Evolutionary conservation across 1,140 invertebrate species (phyloP).

Genomic region (Brachystomella parvula): DNA sequence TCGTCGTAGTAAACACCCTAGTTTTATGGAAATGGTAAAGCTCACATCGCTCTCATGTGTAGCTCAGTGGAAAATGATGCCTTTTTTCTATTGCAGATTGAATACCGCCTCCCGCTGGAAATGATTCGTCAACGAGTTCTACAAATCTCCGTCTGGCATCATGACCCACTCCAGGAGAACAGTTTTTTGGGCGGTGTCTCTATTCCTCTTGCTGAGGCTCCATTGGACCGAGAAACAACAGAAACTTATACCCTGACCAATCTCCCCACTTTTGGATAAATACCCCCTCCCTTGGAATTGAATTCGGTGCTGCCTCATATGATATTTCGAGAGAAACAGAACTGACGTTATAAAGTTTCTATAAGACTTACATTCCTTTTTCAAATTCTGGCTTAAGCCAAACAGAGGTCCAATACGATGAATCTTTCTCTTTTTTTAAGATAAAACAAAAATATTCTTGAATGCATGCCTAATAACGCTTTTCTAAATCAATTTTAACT

Average conservation of each 20-base stretch:
- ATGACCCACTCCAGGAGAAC: slow-evolving; percentile 90
- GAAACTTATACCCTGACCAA: slow-evolving; percentile 68
- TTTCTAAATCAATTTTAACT: too few species aligned
- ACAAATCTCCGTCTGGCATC: slow-evolving; percentile 90
- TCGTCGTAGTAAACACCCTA: slow-evolving; percentile 83
- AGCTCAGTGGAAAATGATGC: slow-evolving; percentile 13
- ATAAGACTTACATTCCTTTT: too few species aligned
- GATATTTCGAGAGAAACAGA: too few species aligned
- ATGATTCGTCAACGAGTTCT: slow-evolving; percentile 63
- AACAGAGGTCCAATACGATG: too few species aligned
- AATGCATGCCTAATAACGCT: too few species aligned
- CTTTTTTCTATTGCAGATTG: slow-evolving; percentile 52
- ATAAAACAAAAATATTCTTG: too few species aligned
- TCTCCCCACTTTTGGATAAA: slow-evolving; percentile 39
- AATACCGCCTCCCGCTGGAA: slow-evolving; percentile 77
- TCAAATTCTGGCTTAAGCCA: too few species aligned
- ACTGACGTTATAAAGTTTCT: too few species aligned
- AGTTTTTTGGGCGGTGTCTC: slow-evolving; percentile 84
- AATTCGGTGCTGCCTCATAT: slow-evolving; percentile 8
- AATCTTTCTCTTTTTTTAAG: too few species aligned
- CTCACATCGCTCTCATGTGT: background rate
- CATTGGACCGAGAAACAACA: slow-evolving; percentile 65
- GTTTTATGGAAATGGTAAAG: slow-evolving; percentile 93
- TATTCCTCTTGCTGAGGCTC: slow-evolving; percentile 58
- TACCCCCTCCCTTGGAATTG: background rate